A percentile compares a stretch with the other conserved stretches of the same genome.
These are phyloP conservation scores for Ctenoplectra terminalis DNA, from an alignment of 1,140 invertebrate genomes.

Conservation along the genomic window DNA sequence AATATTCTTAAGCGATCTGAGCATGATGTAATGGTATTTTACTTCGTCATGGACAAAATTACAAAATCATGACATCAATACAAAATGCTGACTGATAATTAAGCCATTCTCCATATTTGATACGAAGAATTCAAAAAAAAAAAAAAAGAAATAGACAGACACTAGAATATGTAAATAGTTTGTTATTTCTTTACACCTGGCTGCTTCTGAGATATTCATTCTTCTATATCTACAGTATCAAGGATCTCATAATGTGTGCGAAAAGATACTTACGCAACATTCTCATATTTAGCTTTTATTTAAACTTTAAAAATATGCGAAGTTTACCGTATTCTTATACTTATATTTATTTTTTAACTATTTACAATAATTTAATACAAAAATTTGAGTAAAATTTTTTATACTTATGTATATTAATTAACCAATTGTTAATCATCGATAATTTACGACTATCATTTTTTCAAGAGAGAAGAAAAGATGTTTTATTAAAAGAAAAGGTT, in stretches of 20 bases:
- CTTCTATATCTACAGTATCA: too few species aligned
- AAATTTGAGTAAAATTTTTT: too few species aligned
- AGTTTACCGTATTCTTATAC: too few species aligned
- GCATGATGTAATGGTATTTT: not conserved
- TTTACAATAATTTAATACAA: too few species aligned
- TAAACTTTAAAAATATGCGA: too few species aligned
- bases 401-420: too few species aligned
- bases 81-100: not conserved
- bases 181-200: not conserved
- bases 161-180: not conserved
- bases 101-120: not conserved
- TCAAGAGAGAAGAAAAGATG: too few species aligned
- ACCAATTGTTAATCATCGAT: too few species aligned
- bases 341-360: too few species aligned
- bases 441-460: too few species aligned
- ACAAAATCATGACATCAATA: not conserved
- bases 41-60: not conserved
- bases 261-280: not conserved
- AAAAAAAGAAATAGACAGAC: not conserved
- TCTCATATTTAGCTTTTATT: not conserved
- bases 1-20: not conserved
- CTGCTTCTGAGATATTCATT: too few species aligned
- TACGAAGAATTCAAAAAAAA: not conserved
- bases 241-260: not conserved
- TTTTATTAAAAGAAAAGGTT: too few species aligned